Base-by-base conservation (phyloP, 2,113 vertebrate species). In the Perccottus glenii region DNA sequence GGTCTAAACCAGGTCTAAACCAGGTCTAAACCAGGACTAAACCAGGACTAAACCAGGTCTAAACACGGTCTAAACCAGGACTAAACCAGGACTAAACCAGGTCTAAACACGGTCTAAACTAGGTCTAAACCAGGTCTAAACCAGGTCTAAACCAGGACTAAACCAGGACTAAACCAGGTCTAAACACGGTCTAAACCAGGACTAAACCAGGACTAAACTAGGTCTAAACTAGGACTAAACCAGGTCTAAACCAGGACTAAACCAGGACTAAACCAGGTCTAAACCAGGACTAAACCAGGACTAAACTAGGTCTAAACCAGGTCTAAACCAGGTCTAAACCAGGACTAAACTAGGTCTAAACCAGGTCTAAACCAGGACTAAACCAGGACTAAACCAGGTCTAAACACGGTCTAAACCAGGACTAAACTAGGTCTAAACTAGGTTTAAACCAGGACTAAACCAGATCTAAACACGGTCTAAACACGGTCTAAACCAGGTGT, bases 321-420 rank as follows among this genome's bases (percentile, higher is more conserved):
- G 46, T 7, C 46, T 48, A 48, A 48, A 48, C 46, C 46, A 15
- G 46, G 46, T n/a, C 46, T 48, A 48, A 48, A 48, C n/a, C n/a
- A n/a, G n/a, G n/a, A n/a, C n/a, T n/a, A n/a, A n/a, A n/a, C n/a
- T n/a, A n/a, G n/a, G n/a, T n/a, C n/a, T n/a, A 11, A 45, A 45
- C 44, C 44, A 45, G 44, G 44, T 11, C 44, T 45, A 45, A 45
- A 45, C 44, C 44, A 47, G 47, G n/a, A 6, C 47, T 48, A 48
- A 48, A 48, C 47, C 47, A 16, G 47, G 14, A n/a, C 47, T 48
- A 48, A 15, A 48, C 19, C 14, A 47, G 45, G n/a, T n/a, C n/a
- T n/a, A n/a, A n/a, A n/a, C n/a, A n/a, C n/a, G n/a, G 45, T n/a
- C 45, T 47, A 47, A 47, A 47, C 45, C n/a, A 47, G 47, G n/a